Conservation (phyloP, 2,888 invertebrate genomes). For the Lasioglossum vierecki region DNA sequence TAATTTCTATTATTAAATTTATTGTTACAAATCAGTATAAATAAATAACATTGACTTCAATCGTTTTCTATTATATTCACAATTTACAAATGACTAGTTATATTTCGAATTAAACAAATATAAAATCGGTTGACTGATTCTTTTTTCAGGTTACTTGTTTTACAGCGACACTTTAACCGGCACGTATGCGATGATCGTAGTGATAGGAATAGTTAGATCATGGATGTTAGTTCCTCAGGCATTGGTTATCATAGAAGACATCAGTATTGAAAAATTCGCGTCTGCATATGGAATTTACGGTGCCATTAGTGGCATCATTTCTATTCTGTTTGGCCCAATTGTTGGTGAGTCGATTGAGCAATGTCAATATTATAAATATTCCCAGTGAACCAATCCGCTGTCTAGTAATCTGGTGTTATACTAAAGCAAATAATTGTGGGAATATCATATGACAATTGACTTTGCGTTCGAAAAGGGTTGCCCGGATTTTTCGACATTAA, state of each 20-base stretch:
- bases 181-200: conserved; percentile 86
- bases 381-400: no score
- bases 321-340: conserved; percentile 88
- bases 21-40: neutral
- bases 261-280: conserved; percentile 88
- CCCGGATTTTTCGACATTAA: conserved; percentile 37
- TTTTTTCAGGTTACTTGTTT: conserved; percentile 86
- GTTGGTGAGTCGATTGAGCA: conserved; percentile 85
- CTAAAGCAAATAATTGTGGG: neutral
- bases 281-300: conserved; percentile 90
- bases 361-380: neutral
- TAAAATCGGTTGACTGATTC: neutral
- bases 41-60: neutral
- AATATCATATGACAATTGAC: neutral
- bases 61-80: neutral
- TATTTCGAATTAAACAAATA: neutral
- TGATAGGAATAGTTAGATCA: conserved; percentile 89
- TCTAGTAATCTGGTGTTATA: neutral
- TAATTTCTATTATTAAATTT: neutral
- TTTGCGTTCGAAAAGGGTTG: neutral
- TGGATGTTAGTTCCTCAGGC: conserved; percentile 90
- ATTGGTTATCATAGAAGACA: conserved; percentile 89
- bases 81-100: neutral
- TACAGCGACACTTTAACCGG: conserved; percentile 86
- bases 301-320: conserved; percentile 89